Conservation (phyloP, 2,888 invertebrate genomes). For the Epirrhoe tristata region DNA sequence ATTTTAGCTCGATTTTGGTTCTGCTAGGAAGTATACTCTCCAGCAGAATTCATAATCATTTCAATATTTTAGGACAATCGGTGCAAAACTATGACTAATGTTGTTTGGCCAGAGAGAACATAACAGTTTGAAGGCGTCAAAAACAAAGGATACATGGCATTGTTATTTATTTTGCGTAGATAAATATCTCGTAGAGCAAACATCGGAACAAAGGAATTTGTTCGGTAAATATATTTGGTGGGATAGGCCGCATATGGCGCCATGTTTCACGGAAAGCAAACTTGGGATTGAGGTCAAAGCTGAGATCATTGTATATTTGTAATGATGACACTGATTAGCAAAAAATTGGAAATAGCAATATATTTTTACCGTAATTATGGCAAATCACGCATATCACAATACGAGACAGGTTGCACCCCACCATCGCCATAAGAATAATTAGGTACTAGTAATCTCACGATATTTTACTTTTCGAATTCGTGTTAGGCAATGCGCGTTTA, state of each 20-base stretch:
- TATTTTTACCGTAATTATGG: not conserved
- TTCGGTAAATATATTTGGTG: constrained; percentile 41
- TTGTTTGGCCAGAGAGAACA: constrained; percentile 20
- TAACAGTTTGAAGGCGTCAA: constrained; percentile 22
- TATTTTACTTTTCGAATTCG: too few relatives aligned
- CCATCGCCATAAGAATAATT: too few relatives aligned
- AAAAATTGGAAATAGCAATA: not conserved
- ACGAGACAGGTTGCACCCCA: too few relatives aligned
- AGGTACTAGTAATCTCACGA: too few relatives aligned
- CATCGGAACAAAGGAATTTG: constrained; percentile 40
- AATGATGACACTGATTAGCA: not conserved
- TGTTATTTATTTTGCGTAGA: constrained; percentile 26
- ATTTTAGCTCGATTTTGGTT: too few relatives aligned
- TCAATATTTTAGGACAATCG: too few relatives aligned
- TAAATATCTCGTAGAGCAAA: constrained; percentile 26
- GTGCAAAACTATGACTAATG: too few relatives aligned
- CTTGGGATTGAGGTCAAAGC: constrained; percentile 7
- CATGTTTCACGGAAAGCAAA: constrained; percentile 32
- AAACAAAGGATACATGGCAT: constrained; percentile 18
- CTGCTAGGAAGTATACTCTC: too few relatives aligned
- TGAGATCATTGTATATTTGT: not conserved
- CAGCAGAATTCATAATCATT: too few relatives aligned
- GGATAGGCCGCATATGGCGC: constrained; percentile 30
- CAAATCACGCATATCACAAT: not conserved
- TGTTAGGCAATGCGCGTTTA: too few relatives aligned